Conservation (phyloP, 2,797 vertebrate genomes). For the Tangara arthus region DNA sequence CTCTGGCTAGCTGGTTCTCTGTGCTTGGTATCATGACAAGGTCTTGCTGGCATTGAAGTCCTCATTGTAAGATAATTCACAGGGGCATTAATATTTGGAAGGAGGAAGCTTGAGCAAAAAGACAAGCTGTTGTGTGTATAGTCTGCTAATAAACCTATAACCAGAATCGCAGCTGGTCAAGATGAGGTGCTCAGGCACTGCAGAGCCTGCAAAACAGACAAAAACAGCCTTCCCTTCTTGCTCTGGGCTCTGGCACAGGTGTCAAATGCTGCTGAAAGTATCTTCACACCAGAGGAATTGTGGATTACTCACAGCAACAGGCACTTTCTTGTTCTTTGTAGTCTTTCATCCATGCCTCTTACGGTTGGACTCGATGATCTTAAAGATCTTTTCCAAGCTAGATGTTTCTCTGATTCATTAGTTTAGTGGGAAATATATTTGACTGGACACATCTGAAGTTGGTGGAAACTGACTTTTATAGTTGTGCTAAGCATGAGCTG, state of each 20-base stretch:
- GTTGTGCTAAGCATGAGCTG: neutral
- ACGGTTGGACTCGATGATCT: rapidly evolving
- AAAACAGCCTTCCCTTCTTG: neutral
- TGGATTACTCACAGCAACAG: neutral
- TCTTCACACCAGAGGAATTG: neutral
- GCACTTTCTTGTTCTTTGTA: neutral
- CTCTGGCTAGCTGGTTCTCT: neutral
- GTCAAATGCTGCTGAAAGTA: neutral
- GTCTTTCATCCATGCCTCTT: neutral
- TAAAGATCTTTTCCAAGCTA: neutral
- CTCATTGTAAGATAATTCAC: neutral
- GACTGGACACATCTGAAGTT: neutral
- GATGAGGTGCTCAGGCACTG: rapidly evolving
- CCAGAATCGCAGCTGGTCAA: rapidly evolving
- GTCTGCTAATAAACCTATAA: neutral
- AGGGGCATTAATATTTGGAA: neutral
- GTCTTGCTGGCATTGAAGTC: neutral
- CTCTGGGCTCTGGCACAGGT: neutral
- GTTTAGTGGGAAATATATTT: neutral
- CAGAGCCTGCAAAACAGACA: neutral
- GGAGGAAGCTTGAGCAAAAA: neutral
- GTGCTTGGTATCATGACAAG: neutral
- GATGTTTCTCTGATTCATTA: neutral
- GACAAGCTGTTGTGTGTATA: neutral
- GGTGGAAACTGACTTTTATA: neutral